Percentiles rank a stretch among this genome's conserved stretches.
phyloP scores from a whole-genome alignment of 2,113 vertebrate genomes.

The Pterocles orientalis region DNA sequence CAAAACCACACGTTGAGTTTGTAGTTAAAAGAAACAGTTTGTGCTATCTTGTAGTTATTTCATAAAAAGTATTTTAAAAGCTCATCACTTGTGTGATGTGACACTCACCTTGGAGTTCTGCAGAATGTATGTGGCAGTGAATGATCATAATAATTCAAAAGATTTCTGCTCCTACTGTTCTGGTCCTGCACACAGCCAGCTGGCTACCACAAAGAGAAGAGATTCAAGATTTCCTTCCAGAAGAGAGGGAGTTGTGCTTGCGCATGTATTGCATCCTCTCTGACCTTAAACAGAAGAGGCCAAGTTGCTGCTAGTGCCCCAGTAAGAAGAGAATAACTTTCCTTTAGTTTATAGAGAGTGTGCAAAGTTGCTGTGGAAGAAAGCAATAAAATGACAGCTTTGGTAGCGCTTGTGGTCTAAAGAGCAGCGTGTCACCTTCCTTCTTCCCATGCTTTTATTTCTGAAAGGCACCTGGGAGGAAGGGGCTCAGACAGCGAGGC shows the following conservation, averaged over 20 bases:
- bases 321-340: not conserved
- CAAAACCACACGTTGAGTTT: not conserved
- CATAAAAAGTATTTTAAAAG: not conserved
- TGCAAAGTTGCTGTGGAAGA: not conserved
- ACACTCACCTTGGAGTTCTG: not conserved
- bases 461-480: not conserved
- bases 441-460: not conserved
- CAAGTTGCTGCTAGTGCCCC: not conserved
- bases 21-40: not conserved
- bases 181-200: not conserved
- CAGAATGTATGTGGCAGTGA: not conserved
- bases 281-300: not conserved
- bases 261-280: not conserved
- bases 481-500: not conserved
- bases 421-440: not conserved
- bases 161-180: not conserved
- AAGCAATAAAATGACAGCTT: not conserved
- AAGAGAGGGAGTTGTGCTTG: not conserved
- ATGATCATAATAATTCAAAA: not conserved
- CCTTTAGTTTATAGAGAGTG: not conserved
- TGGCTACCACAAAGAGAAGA: not conserved
- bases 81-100: not conserved
- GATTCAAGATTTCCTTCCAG: not conserved
- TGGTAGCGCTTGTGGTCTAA: not conserved
- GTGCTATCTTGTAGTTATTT: not conserved